Evolutionary conservation across 2,113 vertebrate species (phyloP).

Genomic region (Rissa tridactyla): DNA sequence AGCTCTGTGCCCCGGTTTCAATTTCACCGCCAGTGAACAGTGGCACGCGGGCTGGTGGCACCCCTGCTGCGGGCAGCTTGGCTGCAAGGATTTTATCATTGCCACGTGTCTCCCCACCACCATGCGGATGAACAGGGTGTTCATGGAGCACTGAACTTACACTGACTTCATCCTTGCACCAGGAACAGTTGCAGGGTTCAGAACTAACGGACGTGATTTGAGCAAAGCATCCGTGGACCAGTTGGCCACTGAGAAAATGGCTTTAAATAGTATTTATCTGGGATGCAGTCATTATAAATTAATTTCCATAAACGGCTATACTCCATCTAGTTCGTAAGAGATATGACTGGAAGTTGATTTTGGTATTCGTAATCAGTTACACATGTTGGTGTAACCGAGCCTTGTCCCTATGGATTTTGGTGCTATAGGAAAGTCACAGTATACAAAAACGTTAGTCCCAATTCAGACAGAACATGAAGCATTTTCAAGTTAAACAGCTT

Average conservation of each 20-base stretch:
- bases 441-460: neutral
- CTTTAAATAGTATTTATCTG: neutral
- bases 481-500: neutral
- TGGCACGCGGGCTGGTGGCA: fast-evolving
- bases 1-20: neutral
- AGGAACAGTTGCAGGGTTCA: neutral
- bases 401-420: neutral
- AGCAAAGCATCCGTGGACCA: neutral
- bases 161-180: neutral
- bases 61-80: neutral
- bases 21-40: fast-evolving
- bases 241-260: neutral
- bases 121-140: no score
- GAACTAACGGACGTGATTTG: neutral
- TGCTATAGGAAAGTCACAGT: neutral
- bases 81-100: neutral
- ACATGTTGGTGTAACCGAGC: neutral
- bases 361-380: neutral
- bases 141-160: neutral
- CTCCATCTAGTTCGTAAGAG: neutral
- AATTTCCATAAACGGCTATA: neutral
- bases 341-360: neutral
- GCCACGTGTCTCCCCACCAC: neutral
- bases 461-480: neutral
- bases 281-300: neutral